These are phyloP conservation scores for Siderastrea radians DNA, from an alignment of 92 coral and sea anemone species.

Conservation along the genomic window DNA sequence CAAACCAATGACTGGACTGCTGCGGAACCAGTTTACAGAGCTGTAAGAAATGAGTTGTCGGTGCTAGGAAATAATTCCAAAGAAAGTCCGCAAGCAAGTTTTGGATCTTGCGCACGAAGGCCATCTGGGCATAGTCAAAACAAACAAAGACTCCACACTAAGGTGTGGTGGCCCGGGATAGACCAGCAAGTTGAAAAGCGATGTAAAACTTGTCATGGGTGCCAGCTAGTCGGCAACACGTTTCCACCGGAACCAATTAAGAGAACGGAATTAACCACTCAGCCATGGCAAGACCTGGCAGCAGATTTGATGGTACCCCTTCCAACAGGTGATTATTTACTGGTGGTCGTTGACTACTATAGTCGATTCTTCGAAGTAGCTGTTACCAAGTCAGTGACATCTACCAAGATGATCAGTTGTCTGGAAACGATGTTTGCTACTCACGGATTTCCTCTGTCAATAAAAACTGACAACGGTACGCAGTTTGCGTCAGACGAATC, in stretches of 20 bases:
- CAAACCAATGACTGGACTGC: not conserved
- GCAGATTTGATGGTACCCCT: not conserved
- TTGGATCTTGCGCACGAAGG: conserved; percentile 9
- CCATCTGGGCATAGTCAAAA: not conserved
- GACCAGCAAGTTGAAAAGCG: not conserved
- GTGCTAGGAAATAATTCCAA: not conserved
- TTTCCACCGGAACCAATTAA: not conserved
- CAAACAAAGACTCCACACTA: not conserved
- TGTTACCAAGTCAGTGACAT: no score
- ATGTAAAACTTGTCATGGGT: conserved; percentile 1
- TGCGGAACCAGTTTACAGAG: no score
- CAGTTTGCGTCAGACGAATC: not conserved
- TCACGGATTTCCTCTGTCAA: conserved; percentile 23
- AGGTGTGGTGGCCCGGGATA: not conserved
- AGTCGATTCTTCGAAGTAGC: not conserved
- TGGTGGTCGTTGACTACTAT: not conserved
- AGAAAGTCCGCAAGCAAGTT: not conserved
- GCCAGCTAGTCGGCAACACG: not conserved
- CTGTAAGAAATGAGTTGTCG: no score
- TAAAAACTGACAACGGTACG: not conserved
- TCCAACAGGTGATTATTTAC: not conserved
- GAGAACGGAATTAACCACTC: not conserved
- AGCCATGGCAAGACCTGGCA: conserved; percentile 8
- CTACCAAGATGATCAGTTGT: no score
- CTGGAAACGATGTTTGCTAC: conserved; percentile 15